Conservation (phyloP, 2,888 invertebrate genomes). For the Abscondita cerata region DNA sequence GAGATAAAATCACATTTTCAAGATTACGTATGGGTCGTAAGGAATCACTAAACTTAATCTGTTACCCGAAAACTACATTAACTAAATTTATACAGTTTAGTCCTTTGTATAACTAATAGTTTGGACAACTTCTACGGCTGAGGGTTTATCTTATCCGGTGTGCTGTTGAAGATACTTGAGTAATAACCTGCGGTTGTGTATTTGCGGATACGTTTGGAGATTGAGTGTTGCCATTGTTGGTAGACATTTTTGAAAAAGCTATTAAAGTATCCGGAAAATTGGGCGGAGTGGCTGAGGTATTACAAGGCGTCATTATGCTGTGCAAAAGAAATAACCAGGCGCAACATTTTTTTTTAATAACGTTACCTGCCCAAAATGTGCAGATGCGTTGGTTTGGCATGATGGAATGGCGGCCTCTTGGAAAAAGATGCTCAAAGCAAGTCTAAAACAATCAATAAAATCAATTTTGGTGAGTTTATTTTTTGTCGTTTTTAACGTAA, state of each 20-base stretch:
- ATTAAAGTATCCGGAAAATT: slow-evolving; percentile 91
- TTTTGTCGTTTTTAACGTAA: slow-evolving; percentile 8
- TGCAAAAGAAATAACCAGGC: too few species aligned
- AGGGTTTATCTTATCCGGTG: slow-evolving; percentile 57
- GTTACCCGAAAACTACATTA: slow-evolving; percentile 20
- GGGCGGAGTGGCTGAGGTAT: slow-evolving; percentile 93
- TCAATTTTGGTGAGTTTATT: too few species aligned
- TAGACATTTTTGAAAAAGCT: slow-evolving; percentile 88
- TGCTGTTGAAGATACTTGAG: slow-evolving; percentile 53
- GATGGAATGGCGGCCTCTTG: slow-evolving; percentile 89
- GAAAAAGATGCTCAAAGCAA: slow-evolving; percentile 92
- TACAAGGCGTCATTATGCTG: slow-evolving; percentile 91
- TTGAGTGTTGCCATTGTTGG: slow-evolving; percentile 65
- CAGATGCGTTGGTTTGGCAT: slow-evolving; percentile 75
- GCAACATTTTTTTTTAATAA: neutral
- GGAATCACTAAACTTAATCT: neutral
- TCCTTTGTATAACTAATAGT: slow-evolving; percentile 25
- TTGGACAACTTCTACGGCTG: slow-evolving; percentile 29
- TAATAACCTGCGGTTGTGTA: slow-evolving; percentile 50
- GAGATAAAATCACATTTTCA: slow-evolving; percentile 10
- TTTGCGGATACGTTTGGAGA: slow-evolving; percentile 61
- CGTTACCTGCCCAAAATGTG: slow-evolving; percentile 83
- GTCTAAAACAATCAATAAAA: slow-evolving; percentile 67
- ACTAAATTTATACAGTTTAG: slow-evolving; percentile 28
- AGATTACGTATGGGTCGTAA: slow-evolving; percentile 8